Percentiles rank a stretch among this genome's conserved stretches.
Evolutionary conservation across 1,140 invertebrate genomes (phyloP).

Genomic region (Coenobita brevimanus): DNA sequence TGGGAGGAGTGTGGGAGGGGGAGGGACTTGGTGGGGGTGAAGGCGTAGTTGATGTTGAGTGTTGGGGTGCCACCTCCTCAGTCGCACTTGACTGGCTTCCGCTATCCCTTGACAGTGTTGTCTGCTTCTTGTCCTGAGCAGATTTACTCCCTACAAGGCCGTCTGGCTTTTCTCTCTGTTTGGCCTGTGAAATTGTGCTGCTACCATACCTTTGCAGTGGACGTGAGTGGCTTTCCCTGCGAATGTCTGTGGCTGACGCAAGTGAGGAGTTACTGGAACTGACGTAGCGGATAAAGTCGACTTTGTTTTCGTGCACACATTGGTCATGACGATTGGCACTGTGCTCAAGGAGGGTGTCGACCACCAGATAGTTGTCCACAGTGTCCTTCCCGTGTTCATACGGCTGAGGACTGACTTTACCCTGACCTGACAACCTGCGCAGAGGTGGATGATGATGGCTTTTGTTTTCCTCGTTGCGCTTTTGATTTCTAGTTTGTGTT

Average conservation of each 20-base stretch:
- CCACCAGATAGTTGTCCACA: slow-evolving; percentile 28
- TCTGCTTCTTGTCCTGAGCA: neutral
- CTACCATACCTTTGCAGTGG: neutral
- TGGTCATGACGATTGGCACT: neutral
- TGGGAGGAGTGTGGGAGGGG: no score
- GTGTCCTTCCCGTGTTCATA: neutral
- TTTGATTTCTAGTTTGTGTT: neutral
- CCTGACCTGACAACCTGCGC: slow-evolving; percentile 18
- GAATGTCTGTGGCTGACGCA: neutral
- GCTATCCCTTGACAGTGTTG: neutral
- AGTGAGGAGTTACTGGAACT: slow-evolving; percentile 5
- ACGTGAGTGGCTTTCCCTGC: no score
- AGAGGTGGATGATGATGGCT: slow-evolving; percentile 37
- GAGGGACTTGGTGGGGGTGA: neutral
- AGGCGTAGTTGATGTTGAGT: neutral
- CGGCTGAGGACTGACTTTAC: neutral
- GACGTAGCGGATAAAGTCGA: neutral
- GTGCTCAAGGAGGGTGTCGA: slow-evolving; percentile 13
- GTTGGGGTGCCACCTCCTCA: neutral
- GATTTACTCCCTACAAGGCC: neutral
- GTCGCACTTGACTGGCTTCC: neutral
- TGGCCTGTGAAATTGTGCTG: neutral
- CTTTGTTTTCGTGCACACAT: neutral
- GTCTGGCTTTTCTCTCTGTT: neutral
- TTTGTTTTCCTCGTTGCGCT: neutral